A percentile compares a stretch with the other conserved stretches of the same genome.
Conservation (phyloP, 2,888 invertebrate species). For the Platerodrilus igneus region DNA sequence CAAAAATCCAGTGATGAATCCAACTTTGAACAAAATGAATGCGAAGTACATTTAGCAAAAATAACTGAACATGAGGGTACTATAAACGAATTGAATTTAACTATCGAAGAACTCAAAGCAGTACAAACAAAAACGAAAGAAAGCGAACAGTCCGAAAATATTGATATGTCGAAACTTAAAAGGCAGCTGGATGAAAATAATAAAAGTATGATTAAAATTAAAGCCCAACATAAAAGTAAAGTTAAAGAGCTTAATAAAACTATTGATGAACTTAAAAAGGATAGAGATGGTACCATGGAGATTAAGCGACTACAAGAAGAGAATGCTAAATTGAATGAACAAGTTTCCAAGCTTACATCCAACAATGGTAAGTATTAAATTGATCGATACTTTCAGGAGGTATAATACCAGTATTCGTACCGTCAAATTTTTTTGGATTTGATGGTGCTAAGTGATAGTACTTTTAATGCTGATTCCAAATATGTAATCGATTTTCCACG, state of each 20-base stretch:
- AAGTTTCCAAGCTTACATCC: too few relatives aligned
- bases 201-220: constrained; percentile 71
- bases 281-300: constrained; percentile 64
- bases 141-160: background rate
- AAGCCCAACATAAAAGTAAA: constrained; percentile 67
- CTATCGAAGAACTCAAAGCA: constrained; percentile 35
- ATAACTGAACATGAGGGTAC: constrained; percentile 28
- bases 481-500: too few relatives aligned
- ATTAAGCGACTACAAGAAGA: constrained; percentile 60
- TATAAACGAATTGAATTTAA: constrained; percentile 44
- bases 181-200: constrained; percentile 71
- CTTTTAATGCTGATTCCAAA: too few relatives aligned
- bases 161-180: constrained; percentile 53
- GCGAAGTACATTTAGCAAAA: constrained; percentile 24
- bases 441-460: too few relatives aligned
- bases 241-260: constrained; percentile 73
- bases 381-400: too few relatives aligned
- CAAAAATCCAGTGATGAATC: constrained; percentile 24
- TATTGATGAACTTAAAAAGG: constrained; percentile 61
- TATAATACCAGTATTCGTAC: too few relatives aligned
- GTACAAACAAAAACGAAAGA: constrained; percentile 27
- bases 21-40: constrained; percentile 24
- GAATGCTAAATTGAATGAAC: constrained; percentile 62
- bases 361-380: too few relatives aligned
- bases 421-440: too few relatives aligned